A percentile compares a stretch with the other conserved stretches of the same genome.
Conservation (phyloP, 2,113 vertebrate genomes). For the Leucosticte australis region DNA sequence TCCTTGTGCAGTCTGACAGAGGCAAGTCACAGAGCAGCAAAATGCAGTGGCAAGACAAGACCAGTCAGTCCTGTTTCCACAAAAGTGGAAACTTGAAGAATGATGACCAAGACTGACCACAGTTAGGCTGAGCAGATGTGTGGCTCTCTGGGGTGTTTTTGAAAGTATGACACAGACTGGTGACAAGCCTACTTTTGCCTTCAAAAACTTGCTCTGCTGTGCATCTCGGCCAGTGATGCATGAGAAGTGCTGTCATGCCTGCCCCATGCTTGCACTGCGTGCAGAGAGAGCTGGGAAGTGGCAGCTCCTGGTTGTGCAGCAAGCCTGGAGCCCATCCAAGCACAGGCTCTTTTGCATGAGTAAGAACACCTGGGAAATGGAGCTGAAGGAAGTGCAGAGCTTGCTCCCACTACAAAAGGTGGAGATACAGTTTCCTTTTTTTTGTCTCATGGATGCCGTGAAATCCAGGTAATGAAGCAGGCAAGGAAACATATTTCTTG, state of each 20-base stretch:
- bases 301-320: background rate
- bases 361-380: background rate
- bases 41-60: background rate
- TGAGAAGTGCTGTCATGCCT: accelerated
- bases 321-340: background rate
- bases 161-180: background rate
- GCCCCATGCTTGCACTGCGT: background rate
- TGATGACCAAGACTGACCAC: background rate
- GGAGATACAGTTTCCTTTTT: background rate
- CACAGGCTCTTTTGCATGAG: background rate
- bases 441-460: background rate
- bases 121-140: background rate
- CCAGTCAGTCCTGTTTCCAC: background rate
- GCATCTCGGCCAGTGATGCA: background rate
- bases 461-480: background rate
- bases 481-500: background rate
- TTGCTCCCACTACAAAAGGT: background rate
- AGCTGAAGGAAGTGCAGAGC: background rate
- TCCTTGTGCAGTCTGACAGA: background rate
- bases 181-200: background rate
- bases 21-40: background rate
- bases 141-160: background rate
- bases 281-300: background rate
- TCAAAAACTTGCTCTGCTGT: background rate
- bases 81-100: background rate